Base-by-base conservation (phyloP, 64 coral and sea anemone species). In the Dendrophyllia cribrosa region DNA sequence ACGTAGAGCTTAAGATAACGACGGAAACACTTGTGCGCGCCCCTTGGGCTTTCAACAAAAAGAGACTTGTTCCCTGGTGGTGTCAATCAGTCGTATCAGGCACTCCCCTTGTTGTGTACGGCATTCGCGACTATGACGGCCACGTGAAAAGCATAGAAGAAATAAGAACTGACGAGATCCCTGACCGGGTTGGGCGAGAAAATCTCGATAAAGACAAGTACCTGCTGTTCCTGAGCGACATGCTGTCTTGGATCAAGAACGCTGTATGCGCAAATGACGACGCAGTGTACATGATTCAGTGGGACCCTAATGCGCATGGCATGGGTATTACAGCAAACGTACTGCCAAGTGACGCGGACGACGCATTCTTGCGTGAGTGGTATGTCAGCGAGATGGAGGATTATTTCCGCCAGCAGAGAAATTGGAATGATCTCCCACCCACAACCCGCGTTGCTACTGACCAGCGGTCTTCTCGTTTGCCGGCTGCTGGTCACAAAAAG, bases 191-290 rank as follows among this genome's bases (percentile, higher is more conserved):
- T 8, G 80, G 80, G 17, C 61, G 4, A 51, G 80, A 84, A 68
- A 84, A 84, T 84, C 80, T 84, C 21, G 80, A 84, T 20, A 50
- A 47, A 84, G 80, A 84, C 43, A 66, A 67, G 45, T 84, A 67
- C 10, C 9, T 84, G 61, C 4, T 68, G 61, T 47, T 84, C 61
- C n/a, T 84, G 46, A 67, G 43, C 45, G 62, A 84, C 43, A 24
- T 84, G 43, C 80, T 84, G 0, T 67, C 80, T 68, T 84, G 80
- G 80, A 84, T 84, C 4, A 68, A 84, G 62, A 49, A 67, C 11
- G 46, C 7, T 21, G 62, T 84, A 7, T 84, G 43, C 7, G n/a
- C 11, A 23, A 59, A 67, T 21, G 80, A 84, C 43, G 7, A 9
- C 20, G 16, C 9, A 13, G 61, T 84, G 16, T 68, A 67, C 60